Evolutionary conservation across 2,888 invertebrate genomes (phyloP).

Genomic region (Chrysolina oricalcia): DNA sequence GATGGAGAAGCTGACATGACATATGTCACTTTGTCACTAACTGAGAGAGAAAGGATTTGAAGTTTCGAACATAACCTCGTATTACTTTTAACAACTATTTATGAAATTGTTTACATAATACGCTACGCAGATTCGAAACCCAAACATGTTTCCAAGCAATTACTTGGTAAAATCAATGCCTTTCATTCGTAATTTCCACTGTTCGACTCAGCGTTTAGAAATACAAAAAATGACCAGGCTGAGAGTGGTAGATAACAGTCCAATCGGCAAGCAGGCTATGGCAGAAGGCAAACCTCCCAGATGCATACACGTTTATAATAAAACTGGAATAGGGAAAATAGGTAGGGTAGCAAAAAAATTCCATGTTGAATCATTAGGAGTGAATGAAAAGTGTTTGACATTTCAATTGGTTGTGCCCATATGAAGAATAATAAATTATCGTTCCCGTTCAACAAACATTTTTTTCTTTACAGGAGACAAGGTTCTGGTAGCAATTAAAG

Average conservation of each 20-base stretch:
- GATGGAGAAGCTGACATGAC: no score
- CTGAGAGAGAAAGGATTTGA: no score
- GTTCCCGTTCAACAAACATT: background rate
- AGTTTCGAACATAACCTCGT: no score
- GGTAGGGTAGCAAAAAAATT: slow-evolving; percentile 69
- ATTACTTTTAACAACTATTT: no score
- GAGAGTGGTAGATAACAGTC: slow-evolving; percentile 97
- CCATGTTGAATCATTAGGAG: no score
- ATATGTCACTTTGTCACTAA: no score
- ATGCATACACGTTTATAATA: slow-evolving; percentile 95
- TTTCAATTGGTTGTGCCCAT: background rate
- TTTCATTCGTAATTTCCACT: slow-evolving; percentile 34
- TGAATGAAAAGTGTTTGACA: background rate
- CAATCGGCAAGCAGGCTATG: slow-evolving; percentile 95
- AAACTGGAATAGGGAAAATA: slow-evolving; percentile 77
- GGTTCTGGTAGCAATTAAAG: slow-evolving; percentile 94
- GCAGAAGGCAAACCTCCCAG: slow-evolving; percentile 94
- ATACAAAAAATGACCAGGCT: slow-evolving; percentile 85
- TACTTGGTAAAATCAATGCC: slow-evolving; percentile 13
- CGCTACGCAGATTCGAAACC: background rate
- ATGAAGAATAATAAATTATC: background rate
- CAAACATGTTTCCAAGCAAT: slow-evolving; percentile 37
- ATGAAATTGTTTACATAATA: background rate
- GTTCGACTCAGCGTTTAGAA: slow-evolving; percentile 68
- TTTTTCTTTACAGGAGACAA: slow-evolving; percentile 79